Evolutionary conservation across 1,140 invertebrate genomes (phyloP).

Genomic region (Ylistrum balloti): DNA sequence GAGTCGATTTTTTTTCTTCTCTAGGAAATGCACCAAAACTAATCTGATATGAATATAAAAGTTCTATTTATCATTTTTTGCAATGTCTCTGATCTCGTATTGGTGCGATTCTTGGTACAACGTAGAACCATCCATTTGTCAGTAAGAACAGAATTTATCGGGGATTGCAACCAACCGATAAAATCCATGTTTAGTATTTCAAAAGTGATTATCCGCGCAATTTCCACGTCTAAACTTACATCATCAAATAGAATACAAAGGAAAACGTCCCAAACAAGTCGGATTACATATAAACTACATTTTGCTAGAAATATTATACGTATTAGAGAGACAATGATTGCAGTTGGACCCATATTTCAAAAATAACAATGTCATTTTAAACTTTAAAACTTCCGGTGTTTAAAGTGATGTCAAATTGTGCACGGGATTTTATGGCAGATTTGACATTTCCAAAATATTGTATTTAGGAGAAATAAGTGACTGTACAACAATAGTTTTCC

Average conservation of each 20-base stretch:
- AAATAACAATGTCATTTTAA: constrained; percentile 26
- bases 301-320: background rate
- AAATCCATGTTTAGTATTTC: constrained; percentile 34
- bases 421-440: background rate
- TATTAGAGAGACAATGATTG: background rate
- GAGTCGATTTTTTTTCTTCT: background rate
- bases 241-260: background rate
- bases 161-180: background rate
- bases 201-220: constrained; percentile 4
- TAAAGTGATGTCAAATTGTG: background rate
- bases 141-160: background rate
- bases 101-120: background rate
- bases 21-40: background rate
- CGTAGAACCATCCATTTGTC: background rate
- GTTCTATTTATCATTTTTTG: background rate
- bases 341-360: background rate
- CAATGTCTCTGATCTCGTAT: background rate
- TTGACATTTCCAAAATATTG: constrained; percentile 17
- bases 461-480: background rate
- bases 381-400: constrained; percentile 1
- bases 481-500: background rate
- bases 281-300: constrained; percentile 28
- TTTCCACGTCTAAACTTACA: constrained; percentile 39
- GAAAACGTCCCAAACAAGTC: background rate
- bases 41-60: background rate